Evolutionary conservation across 2,797 vertebrate species (phyloP).

Genomic region (Alcedo quadribrachys): DNA sequence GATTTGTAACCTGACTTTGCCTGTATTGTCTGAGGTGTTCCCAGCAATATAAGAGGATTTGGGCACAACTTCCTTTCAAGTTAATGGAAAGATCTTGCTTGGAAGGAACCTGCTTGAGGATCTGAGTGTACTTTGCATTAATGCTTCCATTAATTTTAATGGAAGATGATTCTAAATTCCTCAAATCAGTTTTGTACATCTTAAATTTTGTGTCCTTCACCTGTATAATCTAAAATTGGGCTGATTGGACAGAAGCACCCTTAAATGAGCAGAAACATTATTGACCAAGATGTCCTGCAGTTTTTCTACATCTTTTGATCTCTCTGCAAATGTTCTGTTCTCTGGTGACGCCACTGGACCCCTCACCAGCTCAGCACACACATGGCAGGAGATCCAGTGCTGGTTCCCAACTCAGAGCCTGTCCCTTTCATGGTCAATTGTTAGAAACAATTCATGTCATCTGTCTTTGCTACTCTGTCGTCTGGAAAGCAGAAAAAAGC

Average conservation of each 20-base stretch:
- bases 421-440: not conserved
- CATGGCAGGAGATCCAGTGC: not conserved
- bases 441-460: not conserved
- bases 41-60: slow-evolving; percentile 48
- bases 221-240: not conserved
- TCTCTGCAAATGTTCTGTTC: not conserved
- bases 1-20: slow-evolving; percentile 46
- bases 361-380: not conserved
- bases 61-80: slow-evolving; percentile 57
- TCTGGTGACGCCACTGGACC: not conserved
- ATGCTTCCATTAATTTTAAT: slow-evolving; percentile 61
- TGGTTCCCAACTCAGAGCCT: not conserved
- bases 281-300: not conserved
- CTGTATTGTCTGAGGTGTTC: not conserved
- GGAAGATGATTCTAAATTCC: slow-evolving; percentile 22
- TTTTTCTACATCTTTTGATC: not conserved
- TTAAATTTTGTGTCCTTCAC: slow-evolving; percentile 44
- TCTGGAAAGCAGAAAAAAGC: not conserved
- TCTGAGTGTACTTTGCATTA: slow-evolving; percentile 61
- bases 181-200: slow-evolving; percentile 36
- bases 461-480: not conserved
- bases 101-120: slow-evolving; percentile 48
- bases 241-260: not conserved
- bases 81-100: slow-evolving; percentile 63
- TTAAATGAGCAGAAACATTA: slow-evolving; percentile 1